Percentiles rank a stretch among this genome's conserved stretches.
Evolutionary conservation across 2,797 vertebrate species (phyloP).

Genomic region (Iguana delicatissima): DNA sequence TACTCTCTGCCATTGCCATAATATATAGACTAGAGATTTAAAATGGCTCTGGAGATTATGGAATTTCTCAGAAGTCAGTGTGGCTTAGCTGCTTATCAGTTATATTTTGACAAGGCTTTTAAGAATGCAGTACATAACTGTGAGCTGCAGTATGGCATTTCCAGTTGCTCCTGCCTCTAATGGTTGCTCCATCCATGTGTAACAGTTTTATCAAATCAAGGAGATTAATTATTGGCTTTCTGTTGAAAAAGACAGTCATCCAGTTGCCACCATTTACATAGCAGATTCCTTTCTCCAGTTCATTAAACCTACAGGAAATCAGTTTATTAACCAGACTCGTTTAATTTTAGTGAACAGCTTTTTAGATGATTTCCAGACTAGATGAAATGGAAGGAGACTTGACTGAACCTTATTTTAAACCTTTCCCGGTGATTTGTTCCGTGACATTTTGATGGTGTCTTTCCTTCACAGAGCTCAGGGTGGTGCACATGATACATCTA

Average conservation of each 20-base stretch:
- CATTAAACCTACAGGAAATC: constrained; percentile 21
- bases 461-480: background rate
- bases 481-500: background rate
- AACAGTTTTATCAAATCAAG: constrained; percentile 21
- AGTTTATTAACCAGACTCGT: background rate
- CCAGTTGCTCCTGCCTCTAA: background rate
- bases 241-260: constrained; percentile 1
- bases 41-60: background rate
- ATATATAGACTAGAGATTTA: background rate
- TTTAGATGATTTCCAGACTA: constrained; percentile 1
- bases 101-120: constrained; percentile 18
- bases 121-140: background rate
- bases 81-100: background rate
- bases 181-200: background rate
- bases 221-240: constrained; percentile 24
- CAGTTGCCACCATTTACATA: background rate
- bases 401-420: background rate
- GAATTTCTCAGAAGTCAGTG: background rate
- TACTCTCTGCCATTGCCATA: constrained; percentile 1
- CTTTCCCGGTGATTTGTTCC: background rate
- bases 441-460: background rate
- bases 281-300: constrained; percentile 10
- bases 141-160: background rate
- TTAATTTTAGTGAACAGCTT: constrained; percentile 4
- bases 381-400: background rate